Evolutionary conservation across 2,113 vertebrate genomes (phyloP), one percentile per base, ranked within the genome.

Genomic region (Strix aluco): DNA sequence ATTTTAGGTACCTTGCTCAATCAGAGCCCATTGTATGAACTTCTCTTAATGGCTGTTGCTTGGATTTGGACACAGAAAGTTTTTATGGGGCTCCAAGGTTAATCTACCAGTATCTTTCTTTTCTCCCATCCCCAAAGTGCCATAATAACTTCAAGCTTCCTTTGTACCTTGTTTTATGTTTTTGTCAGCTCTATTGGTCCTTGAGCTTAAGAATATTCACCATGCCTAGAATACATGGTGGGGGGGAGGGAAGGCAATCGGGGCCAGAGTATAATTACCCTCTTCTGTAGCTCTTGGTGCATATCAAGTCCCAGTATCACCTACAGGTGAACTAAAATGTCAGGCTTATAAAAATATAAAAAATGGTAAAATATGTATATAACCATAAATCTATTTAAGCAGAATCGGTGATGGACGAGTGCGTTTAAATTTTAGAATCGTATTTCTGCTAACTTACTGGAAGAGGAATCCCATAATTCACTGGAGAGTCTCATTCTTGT

Each of bases 381-480:
- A 77, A 58, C 88, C 83, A 95, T 96, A 96, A 94, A 96, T 95
- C 81, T 86, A 0, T 89, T 90, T 85, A 92, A 93, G 92, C 38
- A 80, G 77, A 93, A 92, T 66, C 27, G 3, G 66, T 96, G 94
- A 97, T 96, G 83, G 82, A 96, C 92, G 93, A 95, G 51, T 52
- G 61, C 2, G 2, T 92, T 96, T 93, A 95, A 89, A 89, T 96
- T 86, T 85, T 75, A 81, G 73, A 77, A 73, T 65, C 11, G 0
- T 92, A 94, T 96, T 95, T 96, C 92, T 97, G 62, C 70, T 82
- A 93, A 87, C 66, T 80, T 65, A 84, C 81, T 87, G 88, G 74
- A 97, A 90, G 86, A 58, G 86, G 42, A 65, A 66, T 90, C 86
- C 66, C 57, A 92, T 96, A 92, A 97, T 89, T 97, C 94, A 96